A percentile compares a stretch with the other conserved stretches of the same genome.
phyloP scores from a whole-genome alignment of 2,888 invertebrate genomes.

The Euzetes globulus region DNA sequence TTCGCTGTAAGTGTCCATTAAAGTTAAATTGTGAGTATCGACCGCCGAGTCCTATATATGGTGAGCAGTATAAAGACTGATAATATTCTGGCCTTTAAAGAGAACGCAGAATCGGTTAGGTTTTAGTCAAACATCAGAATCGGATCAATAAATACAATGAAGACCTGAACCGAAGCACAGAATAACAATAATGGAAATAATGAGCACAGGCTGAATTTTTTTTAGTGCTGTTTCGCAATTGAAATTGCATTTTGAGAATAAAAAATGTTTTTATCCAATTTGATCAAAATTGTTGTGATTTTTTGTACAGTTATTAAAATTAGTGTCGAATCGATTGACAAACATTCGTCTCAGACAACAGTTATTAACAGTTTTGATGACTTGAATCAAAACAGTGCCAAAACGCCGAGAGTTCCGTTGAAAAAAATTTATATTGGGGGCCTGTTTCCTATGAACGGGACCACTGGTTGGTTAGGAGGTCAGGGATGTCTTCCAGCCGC shows the following conservation, averaged over 20 bases:
- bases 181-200: neutral
- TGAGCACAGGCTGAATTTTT: neutral
- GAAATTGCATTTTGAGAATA: neutral
- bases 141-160: slow-evolving; percentile 20
- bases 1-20: too few species aligned
- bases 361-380: neutral
- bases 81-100: slow-evolving; percentile 12
- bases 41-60: too few species aligned
- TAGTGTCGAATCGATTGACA: neutral
- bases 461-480: slow-evolving; percentile 55
- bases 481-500: slow-evolving; percentile 95
- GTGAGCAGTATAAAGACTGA: neutral
- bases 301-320: neutral
- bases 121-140: slow-evolving; percentile 1
- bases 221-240: neutral
- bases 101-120: slow-evolving; percentile 14
- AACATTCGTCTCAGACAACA: neutral
- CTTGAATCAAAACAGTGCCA: neutral
- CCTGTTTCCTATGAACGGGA: slow-evolving; percentile 93
- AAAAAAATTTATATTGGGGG: slow-evolving; percentile 71
- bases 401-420: neutral
- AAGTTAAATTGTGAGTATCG: neutral
- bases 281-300: neutral
- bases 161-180: neutral
- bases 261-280: neutral